These are phyloP conservation scores for Marmota monax DNA, from an alignment of 2,113 vertebrate species.

Conservation along the genomic window DNA sequence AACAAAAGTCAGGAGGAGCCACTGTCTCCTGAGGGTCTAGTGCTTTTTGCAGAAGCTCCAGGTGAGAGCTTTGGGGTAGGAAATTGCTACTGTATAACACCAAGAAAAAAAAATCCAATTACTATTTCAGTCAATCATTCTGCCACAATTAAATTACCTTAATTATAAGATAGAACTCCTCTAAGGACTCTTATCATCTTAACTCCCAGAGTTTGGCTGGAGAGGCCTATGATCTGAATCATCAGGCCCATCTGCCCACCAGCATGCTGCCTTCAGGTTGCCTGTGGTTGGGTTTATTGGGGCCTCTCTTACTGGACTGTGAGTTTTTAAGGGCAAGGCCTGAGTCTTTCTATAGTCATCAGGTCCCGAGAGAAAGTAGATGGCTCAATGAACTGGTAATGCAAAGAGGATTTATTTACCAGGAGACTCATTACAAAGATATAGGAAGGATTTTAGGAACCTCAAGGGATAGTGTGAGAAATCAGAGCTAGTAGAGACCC, in stretches of 20 bases:
- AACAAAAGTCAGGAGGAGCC: constrained; percentile 24
- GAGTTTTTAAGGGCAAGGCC: constrained; percentile 5
- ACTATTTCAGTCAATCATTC: not conserved
- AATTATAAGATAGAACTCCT: not conserved
- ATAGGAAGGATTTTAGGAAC: not conserved
- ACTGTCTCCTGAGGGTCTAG: not conserved
- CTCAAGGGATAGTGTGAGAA: not conserved
- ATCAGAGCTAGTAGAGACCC: not conserved
- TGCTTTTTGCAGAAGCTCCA: not conserved
- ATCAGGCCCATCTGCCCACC: not conserved
- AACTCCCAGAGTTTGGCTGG: not conserved
- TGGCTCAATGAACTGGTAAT: not conserved
- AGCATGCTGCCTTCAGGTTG: not conserved
- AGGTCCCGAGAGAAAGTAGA: not conserved
- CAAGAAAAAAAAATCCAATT: not conserved
- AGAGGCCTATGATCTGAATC: not conserved
- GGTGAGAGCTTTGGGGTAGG: not conserved
- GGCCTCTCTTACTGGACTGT: not conserved
- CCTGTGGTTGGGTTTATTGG: not conserved
- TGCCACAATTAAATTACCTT: not conserved
- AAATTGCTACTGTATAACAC: not conserved
- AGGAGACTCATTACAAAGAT: not conserved
- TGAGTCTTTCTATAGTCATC: not conserved
- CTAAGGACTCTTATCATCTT: not conserved
- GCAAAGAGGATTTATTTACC: not conserved